phyloP scores from a whole-genome alignment of 2,888 invertebrate species.

The Actias luna region DNA sequence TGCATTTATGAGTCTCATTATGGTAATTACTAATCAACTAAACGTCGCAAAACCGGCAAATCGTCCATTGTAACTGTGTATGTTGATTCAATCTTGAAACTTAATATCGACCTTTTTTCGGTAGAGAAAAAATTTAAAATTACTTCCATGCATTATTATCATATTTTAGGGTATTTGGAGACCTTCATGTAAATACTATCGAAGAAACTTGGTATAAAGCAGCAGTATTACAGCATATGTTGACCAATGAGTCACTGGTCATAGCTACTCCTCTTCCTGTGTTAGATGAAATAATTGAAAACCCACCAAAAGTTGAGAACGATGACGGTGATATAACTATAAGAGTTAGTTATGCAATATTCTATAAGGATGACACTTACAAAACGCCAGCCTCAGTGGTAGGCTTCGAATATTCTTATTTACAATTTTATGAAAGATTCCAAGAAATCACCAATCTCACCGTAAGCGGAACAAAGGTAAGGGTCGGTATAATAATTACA shows the following conservation, averaged over 20 bases:
- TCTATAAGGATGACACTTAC: constrained; percentile 87
- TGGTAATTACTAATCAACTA: background rate
- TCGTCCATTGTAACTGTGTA: background rate
- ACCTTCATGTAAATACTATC: constrained; percentile 87
- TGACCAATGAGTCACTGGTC: constrained; percentile 89
- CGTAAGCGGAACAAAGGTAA: constrained; percentile 43
- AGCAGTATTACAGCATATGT: constrained; percentile 91
- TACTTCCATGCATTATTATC: background rate
- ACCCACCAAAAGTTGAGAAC: constrained; percentile 57
- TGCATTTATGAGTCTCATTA: background rate
- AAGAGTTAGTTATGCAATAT: constrained; percentile 92
- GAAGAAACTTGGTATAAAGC: constrained; percentile 96
- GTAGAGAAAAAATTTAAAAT: background rate
- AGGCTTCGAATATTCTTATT: constrained; percentile 91
- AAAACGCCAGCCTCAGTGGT: constrained; percentile 94
- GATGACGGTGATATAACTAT: constrained; percentile 83
- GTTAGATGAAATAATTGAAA: constrained; percentile 58
- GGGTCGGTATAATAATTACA: constrained; percentile 10
- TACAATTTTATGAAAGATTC: constrained; percentile 86
- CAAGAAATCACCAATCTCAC: constrained; percentile 79
- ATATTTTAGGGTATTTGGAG: constrained; percentile 86
- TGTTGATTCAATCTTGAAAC: background rate
- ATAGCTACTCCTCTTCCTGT: constrained; percentile 87
- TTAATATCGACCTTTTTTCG: background rate
- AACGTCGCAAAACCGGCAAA: background rate